These are phyloP conservation scores for Gopherus evgoodei DNA, from an alignment of 2,113 vertebrate genomes.

Conservation along the genomic window DNA sequence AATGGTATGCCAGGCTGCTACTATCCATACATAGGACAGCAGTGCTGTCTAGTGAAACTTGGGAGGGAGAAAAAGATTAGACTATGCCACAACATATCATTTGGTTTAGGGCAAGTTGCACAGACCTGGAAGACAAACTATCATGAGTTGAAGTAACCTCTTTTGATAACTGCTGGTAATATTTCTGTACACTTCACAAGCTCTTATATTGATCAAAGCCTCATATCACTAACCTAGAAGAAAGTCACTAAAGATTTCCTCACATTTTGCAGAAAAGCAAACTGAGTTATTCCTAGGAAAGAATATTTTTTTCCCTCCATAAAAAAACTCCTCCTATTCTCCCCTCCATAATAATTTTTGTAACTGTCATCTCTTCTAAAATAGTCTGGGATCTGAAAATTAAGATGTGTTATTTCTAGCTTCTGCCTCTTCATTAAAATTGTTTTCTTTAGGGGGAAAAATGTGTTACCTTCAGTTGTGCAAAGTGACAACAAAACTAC, in stretches of 20 bases:
- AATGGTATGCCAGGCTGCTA: background rate
- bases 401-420: background rate
- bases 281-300: background rate
- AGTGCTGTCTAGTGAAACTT: background rate
- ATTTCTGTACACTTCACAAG: background rate
- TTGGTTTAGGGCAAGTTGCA: background rate
- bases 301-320: background rate
- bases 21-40: fast-evolving
- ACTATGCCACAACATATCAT: background rate
- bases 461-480: background rate
- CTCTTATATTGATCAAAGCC: background rate
- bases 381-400: background rate
- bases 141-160: background rate
- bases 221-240: background rate
- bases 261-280: background rate
- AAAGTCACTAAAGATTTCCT: background rate
- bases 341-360: background rate
- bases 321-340: background rate
- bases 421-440: background rate
- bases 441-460: background rate
- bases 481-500: background rate
- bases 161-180: background rate
- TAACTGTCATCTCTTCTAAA: background rate
- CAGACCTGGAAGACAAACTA: background rate
- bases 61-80: background rate